Base-by-base conservation (phyloP, 2,113 vertebrate genomes). In the Nipponia nippon region DNA sequence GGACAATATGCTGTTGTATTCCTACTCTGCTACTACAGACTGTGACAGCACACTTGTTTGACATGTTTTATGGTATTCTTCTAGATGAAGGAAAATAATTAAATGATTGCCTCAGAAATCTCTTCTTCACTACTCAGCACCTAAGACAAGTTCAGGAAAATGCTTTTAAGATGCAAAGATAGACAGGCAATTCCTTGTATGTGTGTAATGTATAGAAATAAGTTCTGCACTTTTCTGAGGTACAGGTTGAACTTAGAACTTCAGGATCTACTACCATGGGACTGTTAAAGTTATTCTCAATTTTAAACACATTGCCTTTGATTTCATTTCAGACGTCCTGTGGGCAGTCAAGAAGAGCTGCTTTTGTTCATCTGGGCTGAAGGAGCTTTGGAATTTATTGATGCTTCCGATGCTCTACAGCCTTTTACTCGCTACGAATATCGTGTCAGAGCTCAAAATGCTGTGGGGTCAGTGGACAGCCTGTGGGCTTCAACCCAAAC, bases 391-490 rank as follows among this genome's bases (percentile, higher is more conserved):
- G 97, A 99, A 76, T 99, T 99, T 93, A 98, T 97, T 4, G 99
- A 99, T 30, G 98, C 98, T 0, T 98, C 98, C 0, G 98, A 98
- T 14, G 85, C 94, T 50, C 97, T 99, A 55, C 96, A 72, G 59
- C 98, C 99, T 11, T 99, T 98, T 95, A 99, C 98, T 4, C 94
- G 96, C 87, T 99, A 99, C 3, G 98, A 99, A 87, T 99, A 99
- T 82, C 98, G 88, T 70, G 86, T 98, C 63, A 97, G 90, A 40
- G 99, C 98, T 75, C 96, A 95, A 16, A 99, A 99, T 95, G 97
- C 98, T 30, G 95, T 96, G 94, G 99, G 99, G 42, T 98, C 97
- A 0, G 97, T 98, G 83, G 96, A 98, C 63, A 99, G 99, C 93
- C 84, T 58, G 3, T 99, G 99, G 99, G 96, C 98, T 81, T 97